phyloP scores from a whole-genome alignment of 2,888 invertebrate species.

The Calameuta idolon region DNA sequence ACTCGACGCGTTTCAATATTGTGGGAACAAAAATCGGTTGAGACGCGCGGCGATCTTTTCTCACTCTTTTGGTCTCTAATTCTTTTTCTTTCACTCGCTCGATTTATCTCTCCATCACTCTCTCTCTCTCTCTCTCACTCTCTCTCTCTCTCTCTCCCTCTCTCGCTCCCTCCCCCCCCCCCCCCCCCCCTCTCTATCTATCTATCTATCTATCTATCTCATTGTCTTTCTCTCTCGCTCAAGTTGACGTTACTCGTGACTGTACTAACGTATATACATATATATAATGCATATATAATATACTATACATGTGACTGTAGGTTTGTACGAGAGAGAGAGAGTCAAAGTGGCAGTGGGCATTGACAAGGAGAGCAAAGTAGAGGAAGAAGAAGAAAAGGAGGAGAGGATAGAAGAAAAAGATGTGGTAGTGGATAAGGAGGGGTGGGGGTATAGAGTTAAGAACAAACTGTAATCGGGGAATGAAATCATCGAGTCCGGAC shows the following conservation, averaged over 20 bases:
- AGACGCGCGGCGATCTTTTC: slow-evolving; percentile 1
- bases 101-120: slow-evolving; percentile 16
- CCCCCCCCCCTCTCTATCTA: slow-evolving; percentile 20
- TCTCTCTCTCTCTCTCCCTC: slow-evolving; percentile 28
- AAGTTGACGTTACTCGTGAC: too few species aligned
- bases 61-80: slow-evolving; percentile 24
- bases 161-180: slow-evolving; percentile 25
- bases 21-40: slow-evolving; percentile 58
- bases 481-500: slow-evolving; percentile 31
- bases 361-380: slow-evolving; percentile 14
- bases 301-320: too few species aligned
- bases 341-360: neutral
- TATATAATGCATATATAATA: too few species aligned
- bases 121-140: slow-evolving; percentile 25
- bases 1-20: slow-evolving; percentile 65
- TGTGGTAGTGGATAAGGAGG: slow-evolving; percentile 10
- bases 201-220: slow-evolving; percentile 28
- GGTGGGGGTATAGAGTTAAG: slow-evolving; percentile 33
- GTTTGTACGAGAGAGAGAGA: slow-evolving; percentile 14
- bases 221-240: slow-evolving; percentile 9
- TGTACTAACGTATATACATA: too few species aligned
- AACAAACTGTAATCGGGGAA: slow-evolving; percentile 41
- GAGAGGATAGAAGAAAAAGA: slow-evolving; percentile 16
- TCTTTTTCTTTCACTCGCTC: slow-evolving; percentile 25
- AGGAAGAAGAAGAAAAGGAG: slow-evolving; percentile 22